Percentiles rank a stretch among this genome's conserved stretches.
phyloP scores from a whole-genome alignment of 2,113 vertebrate genomes.

The Colossoma macropomum region DNA sequence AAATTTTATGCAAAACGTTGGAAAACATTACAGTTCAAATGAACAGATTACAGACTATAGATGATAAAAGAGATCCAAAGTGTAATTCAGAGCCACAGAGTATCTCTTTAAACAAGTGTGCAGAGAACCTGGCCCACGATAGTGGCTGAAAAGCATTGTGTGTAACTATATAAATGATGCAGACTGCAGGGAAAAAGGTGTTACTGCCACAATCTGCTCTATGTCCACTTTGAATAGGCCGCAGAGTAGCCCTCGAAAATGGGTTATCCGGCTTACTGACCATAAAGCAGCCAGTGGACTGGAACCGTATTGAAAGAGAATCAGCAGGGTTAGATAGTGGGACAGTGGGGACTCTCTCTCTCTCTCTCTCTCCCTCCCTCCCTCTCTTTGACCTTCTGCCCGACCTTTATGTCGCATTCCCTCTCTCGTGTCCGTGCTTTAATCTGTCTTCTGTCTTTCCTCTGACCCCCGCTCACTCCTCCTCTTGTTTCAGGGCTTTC shows the following conservation, averaged over 20 bases:
- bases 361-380: neutral
- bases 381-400: neutral
- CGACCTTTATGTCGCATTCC: neutral
- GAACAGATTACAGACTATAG: too few species aligned
- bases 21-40: too few species aligned
- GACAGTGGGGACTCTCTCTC: neutral
- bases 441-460: slow-evolving; percentile 41
- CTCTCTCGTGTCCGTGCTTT: slow-evolving; percentile 18
- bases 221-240: neutral
- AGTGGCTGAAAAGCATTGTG: neutral
- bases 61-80: too few species aligned
- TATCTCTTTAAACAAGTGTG: too few species aligned
- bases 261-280: slow-evolving; percentile 40
- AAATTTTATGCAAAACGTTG: too few species aligned
- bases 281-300: slow-evolving; percentile 51
- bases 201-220: neutral
- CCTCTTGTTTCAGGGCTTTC: neutral
- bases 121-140: too few species aligned
- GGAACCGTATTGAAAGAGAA: slow-evolving; percentile 51
- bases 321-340: slow-evolving; percentile 11
- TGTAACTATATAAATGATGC: neutral
- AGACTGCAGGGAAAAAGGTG: neutral
- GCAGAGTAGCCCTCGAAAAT: slow-evolving; percentile 19
- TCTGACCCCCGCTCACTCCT: neutral
- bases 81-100: too few species aligned